Conservation (phyloP, 2,888 invertebrate species). For the Netelia melanura region DNA sequence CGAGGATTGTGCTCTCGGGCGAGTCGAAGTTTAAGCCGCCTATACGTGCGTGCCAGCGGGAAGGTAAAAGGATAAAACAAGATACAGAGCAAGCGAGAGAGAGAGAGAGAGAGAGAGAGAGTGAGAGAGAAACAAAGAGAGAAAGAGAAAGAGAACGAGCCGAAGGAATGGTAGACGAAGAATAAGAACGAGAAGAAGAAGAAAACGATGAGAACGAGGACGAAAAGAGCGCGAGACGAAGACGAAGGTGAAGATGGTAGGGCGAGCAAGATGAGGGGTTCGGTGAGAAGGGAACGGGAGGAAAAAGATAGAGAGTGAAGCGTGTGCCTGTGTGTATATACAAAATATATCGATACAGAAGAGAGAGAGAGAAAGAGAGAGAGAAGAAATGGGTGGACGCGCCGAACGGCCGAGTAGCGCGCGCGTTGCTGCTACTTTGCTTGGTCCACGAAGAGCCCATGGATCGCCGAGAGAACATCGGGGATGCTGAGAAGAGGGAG, state of each 20-base stretch:
- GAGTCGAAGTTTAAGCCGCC: constrained; percentile 78
- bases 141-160: constrained; percentile 64
- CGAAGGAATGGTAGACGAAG: constrained; percentile 51
- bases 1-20: constrained; percentile 41
- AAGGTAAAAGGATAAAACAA: constrained; percentile 53
- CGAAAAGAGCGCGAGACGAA: constrained; percentile 62
- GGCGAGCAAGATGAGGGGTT: constrained; percentile 70
- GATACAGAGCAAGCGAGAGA: constrained; percentile 35
- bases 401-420: constrained; percentile 54
- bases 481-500: constrained; percentile 62
- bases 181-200: constrained; percentile 56
- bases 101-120: constrained; percentile 23
- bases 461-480: neutral
- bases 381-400: constrained; percentile 71
- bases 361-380: too few species aligned
- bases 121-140: constrained; percentile 64
- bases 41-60: constrained; percentile 66
- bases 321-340: constrained; percentile 54
- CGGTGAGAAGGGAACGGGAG: constrained; percentile 65
- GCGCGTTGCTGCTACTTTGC: constrained; percentile 42
- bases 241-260: constrained; percentile 71
- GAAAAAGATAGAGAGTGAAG: constrained; percentile 63
- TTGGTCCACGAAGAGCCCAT: constrained; percentile 49
- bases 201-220: constrained; percentile 64
- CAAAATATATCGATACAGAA: constrained; percentile 6